Evolutionary conservation across 2,888 invertebrate genomes (phyloP), one percentile per base, ranked within the genome.

Genomic region (Hemistola chrysoprasaria): DNA sequence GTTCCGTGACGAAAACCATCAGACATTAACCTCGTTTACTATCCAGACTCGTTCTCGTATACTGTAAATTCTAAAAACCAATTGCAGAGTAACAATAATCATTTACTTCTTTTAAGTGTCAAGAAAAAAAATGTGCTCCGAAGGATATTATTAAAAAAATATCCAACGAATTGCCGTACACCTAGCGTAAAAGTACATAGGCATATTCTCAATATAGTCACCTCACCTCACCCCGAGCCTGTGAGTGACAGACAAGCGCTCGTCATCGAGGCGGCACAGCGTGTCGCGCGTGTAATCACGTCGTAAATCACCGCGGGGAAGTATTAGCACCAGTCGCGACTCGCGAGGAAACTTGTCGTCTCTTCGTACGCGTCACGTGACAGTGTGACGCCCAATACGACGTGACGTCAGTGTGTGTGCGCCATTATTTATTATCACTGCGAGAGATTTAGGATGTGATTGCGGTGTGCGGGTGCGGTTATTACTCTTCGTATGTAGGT

Each of bases 251-350:
- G 16, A 16, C 28, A 22, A 23, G 36, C 28, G 35, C 36, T 16
- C 16, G 23, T 29, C 36, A 23, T 16, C 16, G 16, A 4, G 25
- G 32, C 27, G 28, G 37, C 29, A 24, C 22, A 22, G 31, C 25
- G 34, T 37, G 40, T 34, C 41, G 36, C 45, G 32, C 40, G 29
- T 33, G 39, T 63, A 62, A 64, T 63, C 61, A 59, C 56, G 35
- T 58, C 64, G 56, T 69, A 62, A 60, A 69, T 70, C 66, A 70
- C 50, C 46, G 40, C 39, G 35, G 32, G 35, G 45, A 36, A 38
- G 33, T 53, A 55, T 59, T 53, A 53, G 54, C 51, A 56, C 50
- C 36, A 42, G 30, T n/a, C 29, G 40, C 49, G 27, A n/a, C n/a
- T n/a, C 16, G 25, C 38, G 34, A 23, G 40, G 40, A 40, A 50